Conservation (phyloP, 2,888 invertebrate species). For the Epinotia demarniana region DNA sequence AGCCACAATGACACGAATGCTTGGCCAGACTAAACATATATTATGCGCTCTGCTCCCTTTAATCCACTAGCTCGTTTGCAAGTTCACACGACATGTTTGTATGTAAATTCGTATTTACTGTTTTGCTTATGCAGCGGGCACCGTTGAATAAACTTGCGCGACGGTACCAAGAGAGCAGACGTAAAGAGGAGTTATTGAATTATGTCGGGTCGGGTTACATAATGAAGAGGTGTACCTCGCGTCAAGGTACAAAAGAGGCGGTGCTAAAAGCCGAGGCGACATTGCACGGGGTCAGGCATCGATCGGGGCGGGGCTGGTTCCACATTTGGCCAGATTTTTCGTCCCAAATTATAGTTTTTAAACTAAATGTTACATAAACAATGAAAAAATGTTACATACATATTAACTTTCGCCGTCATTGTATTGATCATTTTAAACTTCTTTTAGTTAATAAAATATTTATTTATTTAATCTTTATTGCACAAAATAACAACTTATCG, state of each 20-base stretch:
- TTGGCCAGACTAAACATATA: background rate
- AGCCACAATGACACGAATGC: background rate
- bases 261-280: slow-evolving; percentile 68
- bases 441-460: no score
- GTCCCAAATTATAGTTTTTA: slow-evolving; percentile 21
- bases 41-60: background rate
- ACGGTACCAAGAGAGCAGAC: slow-evolving; percentile 28
- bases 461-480: no score
- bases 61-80: slow-evolving; percentile 13
- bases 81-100: slow-evolving; percentile 9
- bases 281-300: slow-evolving; percentile 77
- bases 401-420: background rate
- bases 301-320: slow-evolving; percentile 60
- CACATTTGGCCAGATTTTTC: slow-evolving; percentile 42
- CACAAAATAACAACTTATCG: no score
- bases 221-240: slow-evolving; percentile 49
- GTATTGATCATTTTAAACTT: background rate
- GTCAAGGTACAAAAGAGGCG: slow-evolving; percentile 61
- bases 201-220: slow-evolving; percentile 40
- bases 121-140: background rate
- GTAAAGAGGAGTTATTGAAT: slow-evolving; percentile 39
- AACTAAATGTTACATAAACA: no score
- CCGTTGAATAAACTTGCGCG: slow-evolving; percentile 25
- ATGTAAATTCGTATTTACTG: slow-evolving; percentile 11
- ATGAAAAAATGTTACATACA: no score